Base-by-base conservation (phyloP, 2,113 vertebrate genomes). In the Riparia riparia region DNA sequence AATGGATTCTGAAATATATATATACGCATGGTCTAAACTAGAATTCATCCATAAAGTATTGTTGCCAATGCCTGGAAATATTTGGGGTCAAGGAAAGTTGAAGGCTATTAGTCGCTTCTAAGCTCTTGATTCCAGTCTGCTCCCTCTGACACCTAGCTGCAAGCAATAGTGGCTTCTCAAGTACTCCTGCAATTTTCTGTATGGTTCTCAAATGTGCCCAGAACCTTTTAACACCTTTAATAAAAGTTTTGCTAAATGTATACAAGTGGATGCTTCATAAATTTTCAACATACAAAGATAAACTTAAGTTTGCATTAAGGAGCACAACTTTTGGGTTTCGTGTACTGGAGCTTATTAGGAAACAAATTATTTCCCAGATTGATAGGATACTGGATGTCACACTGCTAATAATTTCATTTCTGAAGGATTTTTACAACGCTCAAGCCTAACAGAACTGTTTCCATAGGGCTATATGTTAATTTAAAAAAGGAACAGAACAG, bases 391-490 rank as follows among this genome's bases (percentile, higher is more conserved):
- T 83, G 58, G 53, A 54, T 80, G 17, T 32, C 63, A 72, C 61
- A 85, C 39, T 69, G 58, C 47, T 85, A 53, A 53, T 54, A 81
- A 2, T 87, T 92, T 81, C 16, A 89, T 58, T 94, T 94, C 77
- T 84, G 68, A 81, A 85, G n/a, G 57, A 83, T 74, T 96, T 95
- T 74, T 63, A 70, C 39, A 81, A 82, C 18, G 39, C 31, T 87
- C 26, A 73, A 76, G n/a, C 21, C 61, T 41, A 90, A 80, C 5
- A 68, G n/a, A 93, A 90, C 90, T 81, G 32, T 86, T 94, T 96
- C 54, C n/a, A 76, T 26, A 34, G 58, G 81, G 56, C 76, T 89
- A 42, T 50, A 42, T 69, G 45, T 86, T 93, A 92, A 86, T 93
- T 93, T 14, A 12, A 57, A 79, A 91, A 71, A 71, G 37, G 79